Evolutionary conservation across 1,140 invertebrate genomes (phyloP), one percentile per base, ranked within the genome.

Genomic region (Aphelenchoides avenae): DNA sequence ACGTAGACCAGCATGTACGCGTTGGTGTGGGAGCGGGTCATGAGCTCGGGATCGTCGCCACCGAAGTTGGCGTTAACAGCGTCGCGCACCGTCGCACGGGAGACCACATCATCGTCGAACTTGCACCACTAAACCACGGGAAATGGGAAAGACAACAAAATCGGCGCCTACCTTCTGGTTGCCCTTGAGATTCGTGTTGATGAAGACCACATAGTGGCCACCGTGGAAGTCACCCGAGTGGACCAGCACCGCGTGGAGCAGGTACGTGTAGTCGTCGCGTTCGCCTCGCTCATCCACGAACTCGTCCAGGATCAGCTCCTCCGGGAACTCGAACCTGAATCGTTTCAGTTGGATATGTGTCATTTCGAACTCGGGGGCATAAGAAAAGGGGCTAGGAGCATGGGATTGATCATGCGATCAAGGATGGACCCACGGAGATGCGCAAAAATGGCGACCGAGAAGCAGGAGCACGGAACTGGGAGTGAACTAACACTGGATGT

Each of bases 1-100:
- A 98, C 96, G 78, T 99, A 99, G 30, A 99, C 94, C 80, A 99
- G 86, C 95, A 99, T 99, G 80, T 99, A 99, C n/a, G 95, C 95
- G 78, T 96, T 98, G 50, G 94, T 98, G 51, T 40, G 75, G 5
- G 62, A 49, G 5, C 67, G 56, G n/a, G 55, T 52, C 24, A 59
- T 44, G 30, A 85, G 88, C 86, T 92, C 89, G 77, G 95, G 89
- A 78, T 92, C 89, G 77, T 94, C 89, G 7, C 92, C 92, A 55
- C 95, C 95, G 80, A 90, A 99, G 80, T 99, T 99, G 75, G 93
- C 86, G 73, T 96, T 89, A 57, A 98, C 91, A 13, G 93, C 95
- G 80, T 98, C 94, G 77, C 87, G 85, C 77, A 91, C 91, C 39
- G 89, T 87, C 81, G 92, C 96, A 43, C 88, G 83, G 5, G 91